Evolutionary conservation across 2,888 invertebrate genomes (phyloP), one percentile per base, ranked within the genome.

Genomic region (Ethmia dodecea): DNA sequence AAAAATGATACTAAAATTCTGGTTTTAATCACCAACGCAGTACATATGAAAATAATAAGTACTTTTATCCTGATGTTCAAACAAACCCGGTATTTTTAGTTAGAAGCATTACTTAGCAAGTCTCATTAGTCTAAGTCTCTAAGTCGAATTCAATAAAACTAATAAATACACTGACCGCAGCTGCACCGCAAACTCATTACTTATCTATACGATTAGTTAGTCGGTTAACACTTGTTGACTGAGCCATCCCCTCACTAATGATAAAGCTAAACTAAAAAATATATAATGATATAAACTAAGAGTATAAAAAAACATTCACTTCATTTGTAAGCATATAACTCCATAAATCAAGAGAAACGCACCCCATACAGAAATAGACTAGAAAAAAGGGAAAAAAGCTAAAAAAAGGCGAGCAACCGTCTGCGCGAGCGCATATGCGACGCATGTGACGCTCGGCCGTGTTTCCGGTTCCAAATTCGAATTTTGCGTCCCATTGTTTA

Each of bases 381-480:
- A 64, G 64, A 68, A 71, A 64, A 69, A 64, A 58, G 44, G 13
- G n/a, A 37, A 38, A 69, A 70, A 65, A 59, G 42, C 13, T n/a
- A 36, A 42, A 79, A 81, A 81, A 79, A 69, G 77, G 76, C 69
- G 60, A 55, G 43, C 10, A 26, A 55, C 47, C 57, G 57, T 51
- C 54, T 66, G 74, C 67, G 70, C 64, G 37, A 32, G 71, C 75
- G 74, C 84, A 83, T 80, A 78, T 84, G 83, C 59, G 41, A 61
- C 49, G 57, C 84, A 83, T 77, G 72, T 84, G 83, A 73, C 65
- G 74, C 52, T 50, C 48, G 45, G 35, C 41, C 45, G 47, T 52
- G 68, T 78, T 84, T 84, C 84, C 84, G 83, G 78, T 76, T 64
- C 58, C 55, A 56, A 59, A 61, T 62, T 59, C 54, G 56, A 62